These are phyloP conservation scores for Datnioides undecimradiatus DNA, from an alignment of 2,113 vertebrate genomes.

Conservation along the genomic window DNA sequence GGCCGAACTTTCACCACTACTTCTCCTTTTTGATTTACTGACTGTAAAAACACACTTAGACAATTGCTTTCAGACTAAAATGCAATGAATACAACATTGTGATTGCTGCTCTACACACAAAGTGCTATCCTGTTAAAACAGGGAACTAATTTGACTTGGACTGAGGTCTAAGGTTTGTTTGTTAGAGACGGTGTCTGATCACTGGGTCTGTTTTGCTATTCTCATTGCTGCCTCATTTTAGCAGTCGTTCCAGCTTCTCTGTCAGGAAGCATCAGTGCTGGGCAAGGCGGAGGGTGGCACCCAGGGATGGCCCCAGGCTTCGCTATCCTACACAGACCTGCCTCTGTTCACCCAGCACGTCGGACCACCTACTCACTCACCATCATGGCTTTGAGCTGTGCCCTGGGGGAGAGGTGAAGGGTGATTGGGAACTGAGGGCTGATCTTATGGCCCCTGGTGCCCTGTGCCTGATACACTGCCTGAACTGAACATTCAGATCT, in stretches of 20 bases:
- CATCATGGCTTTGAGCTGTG: conserved; percentile 16
- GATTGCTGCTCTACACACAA: neutral
- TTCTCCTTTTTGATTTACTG: neutral
- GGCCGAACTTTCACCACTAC: too few relatives aligned
- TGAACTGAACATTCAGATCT: neutral
- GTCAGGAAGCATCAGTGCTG: conserved; percentile 88
- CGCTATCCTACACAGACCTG: conserved; percentile 78
- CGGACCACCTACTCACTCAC: conserved; percentile 38
- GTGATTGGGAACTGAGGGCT: neutral
- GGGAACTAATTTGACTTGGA: neutral
- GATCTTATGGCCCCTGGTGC: conserved; percentile 27
- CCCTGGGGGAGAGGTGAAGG: neutral
- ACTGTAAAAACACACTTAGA: neutral
- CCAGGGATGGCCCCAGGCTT: conserved; percentile 72
- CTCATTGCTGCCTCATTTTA: conserved; percentile 11
- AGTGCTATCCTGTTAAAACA: neutral
- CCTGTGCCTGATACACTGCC: neutral
- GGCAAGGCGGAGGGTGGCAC: conserved; percentile 72
- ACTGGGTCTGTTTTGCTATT: neutral
- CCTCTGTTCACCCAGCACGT: conserved; percentile 14
- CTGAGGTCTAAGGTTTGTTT: neutral
- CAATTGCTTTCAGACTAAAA: neutral
- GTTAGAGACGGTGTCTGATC: neutral
- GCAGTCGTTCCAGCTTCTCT: conserved; percentile 52
- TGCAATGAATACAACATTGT: neutral